A percentile compares a stretch with the other conserved stretches of the same genome.
phyloP scores from a whole-genome alignment of 1,140 invertebrate genomes.

The Brachionus plicatilis region DNA sequence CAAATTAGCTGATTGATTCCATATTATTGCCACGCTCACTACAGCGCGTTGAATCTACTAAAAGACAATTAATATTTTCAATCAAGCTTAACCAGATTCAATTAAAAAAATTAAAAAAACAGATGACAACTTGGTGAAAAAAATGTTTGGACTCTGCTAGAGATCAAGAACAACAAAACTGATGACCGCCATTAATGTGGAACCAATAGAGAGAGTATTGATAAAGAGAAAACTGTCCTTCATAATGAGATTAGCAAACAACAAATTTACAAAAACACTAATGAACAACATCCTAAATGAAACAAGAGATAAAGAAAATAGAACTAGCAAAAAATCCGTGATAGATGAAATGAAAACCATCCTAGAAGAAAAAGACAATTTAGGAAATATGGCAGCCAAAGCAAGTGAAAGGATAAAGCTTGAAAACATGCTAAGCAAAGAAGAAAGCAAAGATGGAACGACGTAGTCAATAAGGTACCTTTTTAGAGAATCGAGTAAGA shows the following conservation, averaged over 20 bases:
- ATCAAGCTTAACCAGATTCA: not conserved
- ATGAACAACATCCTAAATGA: not conserved
- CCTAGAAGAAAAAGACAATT: not conserved
- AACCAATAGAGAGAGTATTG: not conserved
- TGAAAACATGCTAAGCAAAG: not conserved
- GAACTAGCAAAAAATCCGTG: not conserved
- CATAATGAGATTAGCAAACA: not conserved
- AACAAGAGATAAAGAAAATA: not conserved
- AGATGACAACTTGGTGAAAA: not conserved
- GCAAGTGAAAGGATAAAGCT: not conserved
- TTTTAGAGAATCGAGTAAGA: not conserved
- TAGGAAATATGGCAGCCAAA: not conserved
- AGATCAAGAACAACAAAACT: no score
- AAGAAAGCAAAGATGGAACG: not conserved
- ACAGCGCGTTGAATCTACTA: no score
- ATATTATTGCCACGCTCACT: no score
- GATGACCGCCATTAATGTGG: no score
- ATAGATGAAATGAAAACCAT: not conserved
- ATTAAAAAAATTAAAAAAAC: not conserved
- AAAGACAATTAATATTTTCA: no score
- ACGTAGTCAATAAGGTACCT: not conserved
- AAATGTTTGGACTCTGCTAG: not conserved
- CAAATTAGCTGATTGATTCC: no score
- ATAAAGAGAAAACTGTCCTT: not conserved
- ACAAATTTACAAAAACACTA: not conserved